A percentile compares a stretch with the other conserved stretches of the same genome.
Evolutionary conservation across 2,888 invertebrate genomes (phyloP).

Genomic region (Leptopilina drosophilae): DNA sequence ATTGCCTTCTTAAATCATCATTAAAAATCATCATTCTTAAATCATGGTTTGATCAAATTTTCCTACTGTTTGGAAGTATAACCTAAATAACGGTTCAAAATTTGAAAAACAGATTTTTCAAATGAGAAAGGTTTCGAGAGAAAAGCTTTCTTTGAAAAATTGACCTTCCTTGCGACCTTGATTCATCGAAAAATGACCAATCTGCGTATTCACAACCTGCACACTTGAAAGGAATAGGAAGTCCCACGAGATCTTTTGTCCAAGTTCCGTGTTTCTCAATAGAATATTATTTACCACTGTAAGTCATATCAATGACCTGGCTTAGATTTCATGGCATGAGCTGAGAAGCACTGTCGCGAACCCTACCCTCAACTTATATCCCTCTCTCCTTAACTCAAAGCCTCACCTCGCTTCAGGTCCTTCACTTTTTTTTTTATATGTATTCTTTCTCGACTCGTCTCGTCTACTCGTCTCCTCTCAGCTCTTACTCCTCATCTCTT

Average conservation of each 20-base stretch:
- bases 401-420: conserved; percentile 47
- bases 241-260: conserved; percentile 22
- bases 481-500: conserved; percentile 46
- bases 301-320: conserved; percentile 18
- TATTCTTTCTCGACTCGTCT: conserved; percentile 48
- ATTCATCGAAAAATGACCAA: conserved; percentile 15
- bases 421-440: conserved; percentile 36
- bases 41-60: no score
- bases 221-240: neutral
- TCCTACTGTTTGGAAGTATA: no score
- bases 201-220: conserved; percentile 27
- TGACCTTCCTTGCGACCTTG: conserved; percentile 20
- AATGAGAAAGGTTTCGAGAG: no score
- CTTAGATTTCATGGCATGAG: conserved; percentile 58
- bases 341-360: conserved; percentile 58
- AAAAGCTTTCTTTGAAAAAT: no score
- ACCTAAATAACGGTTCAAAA: no score
- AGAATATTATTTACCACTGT: conserved; percentile 3
- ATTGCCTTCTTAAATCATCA: no score
- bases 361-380: conserved; percentile 45
- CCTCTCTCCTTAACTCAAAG: conserved; percentile 49
- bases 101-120: no score
- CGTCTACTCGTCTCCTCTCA: conserved; percentile 44
- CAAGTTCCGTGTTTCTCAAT: conserved; percentile 35
- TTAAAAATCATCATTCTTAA: no score